phyloP scores from a whole-genome alignment of 2,113 vertebrate species.

The Pycnonotus jocosus region DNA sequence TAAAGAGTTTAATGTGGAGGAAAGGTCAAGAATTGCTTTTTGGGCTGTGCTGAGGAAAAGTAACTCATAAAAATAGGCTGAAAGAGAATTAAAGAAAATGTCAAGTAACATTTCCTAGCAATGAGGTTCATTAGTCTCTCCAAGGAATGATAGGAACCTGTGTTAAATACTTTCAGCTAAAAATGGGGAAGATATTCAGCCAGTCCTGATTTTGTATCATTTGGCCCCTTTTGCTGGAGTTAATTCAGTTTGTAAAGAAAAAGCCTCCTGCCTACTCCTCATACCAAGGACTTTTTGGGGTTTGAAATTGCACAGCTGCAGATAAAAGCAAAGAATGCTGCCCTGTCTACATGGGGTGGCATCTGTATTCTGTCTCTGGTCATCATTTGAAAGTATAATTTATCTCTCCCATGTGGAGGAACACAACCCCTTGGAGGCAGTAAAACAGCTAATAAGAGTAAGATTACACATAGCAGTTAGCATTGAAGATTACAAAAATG shows the following conservation, averaged over 20 bases:
- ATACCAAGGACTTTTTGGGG: not conserved
- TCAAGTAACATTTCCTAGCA: constrained; percentile 16
- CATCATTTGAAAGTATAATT: not conserved
- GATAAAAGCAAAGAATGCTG: not conserved
- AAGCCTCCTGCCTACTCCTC: not conserved
- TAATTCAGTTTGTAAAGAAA: not conserved
- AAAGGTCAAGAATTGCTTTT: constrained; percentile 23
- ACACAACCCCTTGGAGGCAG: not conserved
- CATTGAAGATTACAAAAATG: not conserved
- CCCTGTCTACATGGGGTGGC: accelerated
- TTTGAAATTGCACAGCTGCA: not conserved
- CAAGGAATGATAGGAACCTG: not conserved
- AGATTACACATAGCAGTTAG: not conserved
- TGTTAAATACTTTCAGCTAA: not conserved
- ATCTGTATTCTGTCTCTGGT: not conserved
- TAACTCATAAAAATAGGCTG: not conserved
- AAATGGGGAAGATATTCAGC: not conserved
- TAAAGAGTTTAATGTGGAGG: not conserved
- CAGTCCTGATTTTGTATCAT: not conserved
- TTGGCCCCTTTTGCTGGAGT: not conserved
- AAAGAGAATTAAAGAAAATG: constrained; percentile 49
- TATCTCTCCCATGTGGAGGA: not conserved
- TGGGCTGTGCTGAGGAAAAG: not conserved
- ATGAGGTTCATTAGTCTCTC: constrained; percentile 23
- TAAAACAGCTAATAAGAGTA: not conserved